Evolutionary conservation across 2,888 invertebrate species (phyloP), one percentile per base, ranked within the genome.

Genomic region (Schizotus pectinicornis): DNA sequence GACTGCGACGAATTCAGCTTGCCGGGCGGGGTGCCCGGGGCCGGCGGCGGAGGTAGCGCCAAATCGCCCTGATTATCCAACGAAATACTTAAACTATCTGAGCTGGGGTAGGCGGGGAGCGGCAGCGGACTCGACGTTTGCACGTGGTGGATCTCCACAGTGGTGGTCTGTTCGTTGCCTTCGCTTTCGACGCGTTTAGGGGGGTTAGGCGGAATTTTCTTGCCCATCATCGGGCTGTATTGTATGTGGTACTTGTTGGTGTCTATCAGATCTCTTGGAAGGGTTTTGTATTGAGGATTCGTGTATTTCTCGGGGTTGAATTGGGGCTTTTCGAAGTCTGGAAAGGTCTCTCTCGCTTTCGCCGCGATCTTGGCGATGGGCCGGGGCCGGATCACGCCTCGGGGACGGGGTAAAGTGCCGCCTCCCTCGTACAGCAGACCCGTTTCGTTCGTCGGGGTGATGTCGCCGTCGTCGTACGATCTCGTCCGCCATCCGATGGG

Each of bases 401-500:
- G 83, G 3, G 94, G 94, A 52, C 95, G 86, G 0, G 95, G 94
- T 60, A 95, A 79, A 0, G 95, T 95, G 6, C 94, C 94, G 1
- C 92, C 91, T 0, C 92, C 92, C 68, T 90, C 90, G 57, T 79
- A 78, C 34, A 77, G 39, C 30, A 74, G 51, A 5, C 63, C 67
- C 32, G 83, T 81, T 77, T 94, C 94, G 75, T 94, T 94, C 42
- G 94, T 94, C 8, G 91, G 91, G 32, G 94, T 94, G 63, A 94
- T 90, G 78, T 95, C 94, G 11, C 94, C 94, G 75, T 94, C 94
- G 77, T 94, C 94, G 77, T 91, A 92, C 61, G 91, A 89, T 63
- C 86, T 83, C 0, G 82, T 82, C 39, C 80, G 68, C 77, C 79
- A 78, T 14, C 83, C 83, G 42, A 77, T 72, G 12, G 77, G 71